These are phyloP conservation scores for Caenorhabditis elegans DNA, from an alignment of 1,140 invertebrate species.

Conservation along the genomic window WBcel235 BX284606.5:15593001-15593500, in stretches of 20 bases:
- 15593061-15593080: neutral
- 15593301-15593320: neutral
- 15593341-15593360: neutral
- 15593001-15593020: neutral
- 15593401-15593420: too few species aligned
- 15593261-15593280: neutral
- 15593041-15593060: slow-evolving; percentile 35
- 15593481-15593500: too few species aligned
- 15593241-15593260: neutral
- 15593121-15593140: too few species aligned
- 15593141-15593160: slow-evolving; percentile 26
- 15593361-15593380: neutral
- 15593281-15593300: neutral
- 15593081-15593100: slow-evolving; percentile 31
- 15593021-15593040: slow-evolving; percentile 4
- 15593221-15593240: neutral
- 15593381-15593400: neutral
- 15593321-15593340: neutral
- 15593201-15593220: neutral
- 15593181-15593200: neutral
- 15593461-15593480: too few species aligned
- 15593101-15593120: too few species aligned
- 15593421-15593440: too few species aligned
- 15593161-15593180: neutral
- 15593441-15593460: too few species aligned